A percentile compares a stretch with the other conserved stretches of the same genome.
Conservation (phyloP, 2,797 vertebrate species). For the Merluccius polli region DNA sequence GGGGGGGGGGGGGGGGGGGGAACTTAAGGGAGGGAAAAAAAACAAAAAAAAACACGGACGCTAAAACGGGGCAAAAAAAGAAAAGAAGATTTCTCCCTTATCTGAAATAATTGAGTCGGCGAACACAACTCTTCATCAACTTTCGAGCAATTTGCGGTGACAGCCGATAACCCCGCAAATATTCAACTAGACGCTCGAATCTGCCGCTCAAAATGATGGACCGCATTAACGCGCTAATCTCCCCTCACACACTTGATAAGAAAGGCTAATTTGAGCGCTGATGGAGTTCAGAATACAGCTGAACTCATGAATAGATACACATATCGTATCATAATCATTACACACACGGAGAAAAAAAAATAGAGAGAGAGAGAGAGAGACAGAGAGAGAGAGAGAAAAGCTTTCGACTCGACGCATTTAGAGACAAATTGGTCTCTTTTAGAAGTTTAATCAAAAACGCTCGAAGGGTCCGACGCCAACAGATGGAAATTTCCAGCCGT, state of each 20-base stretch:
- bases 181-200: constrained; percentile 59
- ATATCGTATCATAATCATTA: constrained; percentile 64
- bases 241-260: constrained; percentile 66
- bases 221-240: constrained; percentile 71
- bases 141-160: constrained; percentile 62
- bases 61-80: constrained; percentile 7
- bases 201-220: constrained; percentile 63
- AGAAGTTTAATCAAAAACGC: constrained; percentile 65
- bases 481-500: constrained; percentile 70
- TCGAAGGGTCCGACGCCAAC: constrained; percentile 56
- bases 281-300: constrained; percentile 64
- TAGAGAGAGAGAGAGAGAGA: constrained; percentile 46
- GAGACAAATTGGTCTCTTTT: constrained; percentile 68
- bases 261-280: constrained; percentile 70
- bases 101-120: constrained; percentile 56
- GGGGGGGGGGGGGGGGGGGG: constrained; percentile 49
- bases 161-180: constrained; percentile 67
- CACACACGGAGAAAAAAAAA: not conserved
- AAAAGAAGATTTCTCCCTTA: constrained; percentile 33
- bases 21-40: not conserved
- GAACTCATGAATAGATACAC: constrained; percentile 65
- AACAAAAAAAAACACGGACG: not conserved
- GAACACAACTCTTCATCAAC: constrained; percentile 59
- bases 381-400: constrained; percentile 55
- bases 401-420: constrained; percentile 60